Evolutionary conservation across 35 echinoderm and acorn worm genomes (phyloP), one percentile per base, ranked within the genome.

Genomic region (Patiria miniata): DNA sequence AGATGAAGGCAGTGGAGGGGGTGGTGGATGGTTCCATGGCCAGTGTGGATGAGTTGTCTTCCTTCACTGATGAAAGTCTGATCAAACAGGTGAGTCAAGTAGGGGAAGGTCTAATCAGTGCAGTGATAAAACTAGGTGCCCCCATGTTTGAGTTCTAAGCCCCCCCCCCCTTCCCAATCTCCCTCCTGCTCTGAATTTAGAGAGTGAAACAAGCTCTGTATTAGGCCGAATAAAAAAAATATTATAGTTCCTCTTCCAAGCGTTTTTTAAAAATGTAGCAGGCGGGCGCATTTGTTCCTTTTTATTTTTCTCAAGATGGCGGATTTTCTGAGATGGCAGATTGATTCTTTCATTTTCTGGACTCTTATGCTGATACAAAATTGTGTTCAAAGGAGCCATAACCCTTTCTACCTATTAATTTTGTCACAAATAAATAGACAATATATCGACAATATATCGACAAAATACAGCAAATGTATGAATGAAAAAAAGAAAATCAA

Each of bases 61-160:
- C 42, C 30, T 82, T 52, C 80, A 82, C 39, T 22, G 80, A 82
- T 29, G 18, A 82, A 18, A 82, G 32, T 26, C 40, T 52, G 8
- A 53, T 82, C 33, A 82, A 82, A 23, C 40, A 82, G 80, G 80
- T 82, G 17, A 26, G 18, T 38, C 0, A 33, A 38, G 14, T 0
- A 23, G 6, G 36, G 36, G 10, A 1, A 0, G 26, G 77, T 8
- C 15, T 79, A 36, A 1, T 1, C 16, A 77, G 18, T 15, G 23
- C 14, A 32, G 33, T 23, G 33, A 30, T 28, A 32, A 37, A 28
- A 37, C 33, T 77, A 15, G 23, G 1, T 77, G 69, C 16, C 15
- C 15, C 33, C 23, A 37, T 28, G 69, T 7, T 5, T 32, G 1
- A 37, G 33, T 1, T 3, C 12, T 32, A 15, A 37, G 15, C 1